Base-by-base conservation (phyloP, 2,113 vertebrate genomes). In the Cynoglossus semilaevis region DNA sequence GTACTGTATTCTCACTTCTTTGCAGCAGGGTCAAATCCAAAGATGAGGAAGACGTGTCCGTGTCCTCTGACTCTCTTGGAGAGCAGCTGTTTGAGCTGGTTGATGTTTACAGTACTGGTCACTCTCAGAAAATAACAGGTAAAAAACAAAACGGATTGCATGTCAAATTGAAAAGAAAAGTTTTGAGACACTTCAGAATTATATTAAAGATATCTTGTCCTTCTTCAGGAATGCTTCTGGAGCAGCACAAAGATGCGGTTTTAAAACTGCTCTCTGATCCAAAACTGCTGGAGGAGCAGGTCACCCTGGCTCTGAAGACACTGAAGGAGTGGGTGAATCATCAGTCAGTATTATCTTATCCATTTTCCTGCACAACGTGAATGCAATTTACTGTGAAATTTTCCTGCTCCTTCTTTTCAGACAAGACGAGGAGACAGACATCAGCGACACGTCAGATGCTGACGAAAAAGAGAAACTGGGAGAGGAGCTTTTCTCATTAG, bases 61-160 rank as follows among this genome's bases (percentile, higher is more conserved):
- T 19, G 7, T 91, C 91, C 13, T 91, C 88, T 1, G 91, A 92
- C 74, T 91, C 91, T 48, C 53, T 92, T 59, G 91, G 91, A 4
- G 91, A 92, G 62, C 87, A 88, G 70, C 82, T 92, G 51, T 91
- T 88, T 84, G 88, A 91, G 47, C 79, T 92, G 22, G 85, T 92
- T 16, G 86, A 90, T 10, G 66, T 86, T 55, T 87, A 87, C 77
- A 87, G 90, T 79, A 91, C 91, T 0, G 91, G 91, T 4, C 60
- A 90, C 62, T 90, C 91, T 0, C 87, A 92, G 70, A 91, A 92
- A 82, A 90, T 92, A 62, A 92, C 91, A 80, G 91, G 91, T 90
- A 37, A 59, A 52, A 15, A 37, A 40, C 19, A 13, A 29, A 29
- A 29, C 22, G 6, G 22, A 29, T 29, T 29, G 22, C 22, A 29